Percentiles rank a stretch among this genome's conserved stretches.
phyloP scores from a whole-genome alignment of 2,797 vertebrate genomes.

The Octomys mimax region DNA sequence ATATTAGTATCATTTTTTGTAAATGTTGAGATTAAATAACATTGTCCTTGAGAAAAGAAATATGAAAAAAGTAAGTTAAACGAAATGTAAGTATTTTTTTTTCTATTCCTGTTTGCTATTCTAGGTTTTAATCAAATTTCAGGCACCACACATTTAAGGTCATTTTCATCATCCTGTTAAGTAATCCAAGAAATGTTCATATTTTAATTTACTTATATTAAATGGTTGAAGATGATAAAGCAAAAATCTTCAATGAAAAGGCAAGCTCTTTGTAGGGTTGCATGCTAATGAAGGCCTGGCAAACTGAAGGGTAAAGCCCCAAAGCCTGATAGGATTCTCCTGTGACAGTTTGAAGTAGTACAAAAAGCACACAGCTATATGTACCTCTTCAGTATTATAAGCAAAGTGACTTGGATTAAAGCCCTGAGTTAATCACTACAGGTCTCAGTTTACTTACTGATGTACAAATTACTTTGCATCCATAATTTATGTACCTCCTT shows the following conservation, averaged over 20 bases:
- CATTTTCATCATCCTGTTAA: conserved; percentile 67
- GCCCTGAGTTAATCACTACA: not conserved
- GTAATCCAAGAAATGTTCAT: conserved; percentile 73
- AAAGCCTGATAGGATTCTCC: not conserved
- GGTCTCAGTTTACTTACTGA: not conserved
- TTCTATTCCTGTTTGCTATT: conserved; percentile 39
- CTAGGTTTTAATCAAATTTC: conserved; percentile 6
- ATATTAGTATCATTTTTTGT: conserved; percentile 75
- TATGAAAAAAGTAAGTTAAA: conserved; percentile 63
- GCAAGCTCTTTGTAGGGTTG: not conserved
- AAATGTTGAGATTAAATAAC: conserved; percentile 74
- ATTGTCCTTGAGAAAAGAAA: conserved; percentile 40
- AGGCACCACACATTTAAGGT: conserved; percentile 23
- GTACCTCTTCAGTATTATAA: not conserved
- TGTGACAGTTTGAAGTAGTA: not conserved
- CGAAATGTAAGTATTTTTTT: conserved; percentile 33
- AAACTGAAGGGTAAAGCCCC: conserved; percentile 18
- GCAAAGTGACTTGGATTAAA: not conserved
- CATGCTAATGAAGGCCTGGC: not conserved
- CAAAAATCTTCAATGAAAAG: not conserved
- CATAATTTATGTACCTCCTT: conserved; percentile 1
- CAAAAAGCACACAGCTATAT: not conserved
- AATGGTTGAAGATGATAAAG: conserved; percentile 7
- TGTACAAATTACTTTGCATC: conserved; percentile 29
- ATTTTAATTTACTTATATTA: conserved; percentile 74